Evolutionary conservation across 2,113 vertebrate genomes (phyloP).

Genomic region (Neotoma lepida): DNA sequence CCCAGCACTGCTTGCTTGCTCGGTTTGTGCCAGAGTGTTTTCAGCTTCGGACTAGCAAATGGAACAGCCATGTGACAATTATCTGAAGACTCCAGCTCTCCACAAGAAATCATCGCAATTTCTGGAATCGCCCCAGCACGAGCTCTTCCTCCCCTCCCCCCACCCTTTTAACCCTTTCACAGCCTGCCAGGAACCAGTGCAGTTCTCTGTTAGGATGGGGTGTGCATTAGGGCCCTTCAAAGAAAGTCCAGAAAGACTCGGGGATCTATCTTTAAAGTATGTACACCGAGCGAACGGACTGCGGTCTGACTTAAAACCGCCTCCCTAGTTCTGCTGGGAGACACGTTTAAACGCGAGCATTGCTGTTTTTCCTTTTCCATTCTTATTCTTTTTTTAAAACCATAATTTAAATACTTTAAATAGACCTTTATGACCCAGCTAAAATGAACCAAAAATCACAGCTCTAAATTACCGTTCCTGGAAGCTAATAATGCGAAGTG

Average conservation of each 20-base stretch:
- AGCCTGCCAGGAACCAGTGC: background rate
- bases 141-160: background rate
- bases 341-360: conserved; percentile 43
- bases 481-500: conserved; percentile 50
- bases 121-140: background rate
- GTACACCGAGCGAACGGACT: background rate
- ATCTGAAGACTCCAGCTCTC: background rate
- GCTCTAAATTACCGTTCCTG: conserved; percentile 52
- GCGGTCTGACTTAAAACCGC: background rate
- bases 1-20: conserved; percentile 45
- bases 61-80: background rate
- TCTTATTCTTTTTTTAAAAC: background rate
- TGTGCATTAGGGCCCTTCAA: background rate
- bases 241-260: conserved; percentile 9
- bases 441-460: conserved; percentile 27
- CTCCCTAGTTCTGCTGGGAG: background rate
- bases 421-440: conserved; percentile 35
- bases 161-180: conserved; percentile 53
- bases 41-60: conserved; percentile 1
- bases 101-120: conserved; percentile 23
- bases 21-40: conserved; percentile 48
- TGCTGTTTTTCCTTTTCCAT: background rate
- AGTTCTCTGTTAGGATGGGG: background rate
- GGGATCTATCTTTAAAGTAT: conserved; percentile 16
- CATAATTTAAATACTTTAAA: conserved; percentile 69